Evolutionary conservation across 1,140 invertebrate species (phyloP).

Genomic region (Fopius arisanus): DNA sequence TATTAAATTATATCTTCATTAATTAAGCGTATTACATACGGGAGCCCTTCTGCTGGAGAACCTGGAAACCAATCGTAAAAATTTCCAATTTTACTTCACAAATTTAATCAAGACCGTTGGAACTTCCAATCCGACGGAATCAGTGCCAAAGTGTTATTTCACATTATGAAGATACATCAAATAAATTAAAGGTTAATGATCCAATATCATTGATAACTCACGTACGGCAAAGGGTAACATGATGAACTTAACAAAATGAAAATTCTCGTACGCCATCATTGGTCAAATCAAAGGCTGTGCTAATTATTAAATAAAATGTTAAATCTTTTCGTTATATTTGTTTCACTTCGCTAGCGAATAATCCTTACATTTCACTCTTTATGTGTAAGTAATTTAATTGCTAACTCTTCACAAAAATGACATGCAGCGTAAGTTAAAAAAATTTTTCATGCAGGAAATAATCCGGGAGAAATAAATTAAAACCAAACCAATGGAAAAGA

Average conservation of each 20-base stretch:
- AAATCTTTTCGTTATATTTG: neutral
- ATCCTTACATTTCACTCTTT: neutral
- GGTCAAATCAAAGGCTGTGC: too few species aligned
- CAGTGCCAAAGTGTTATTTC: neutral
- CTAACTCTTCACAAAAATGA: neutral
- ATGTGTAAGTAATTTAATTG: neutral
- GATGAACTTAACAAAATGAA: slow-evolving; percentile 1
- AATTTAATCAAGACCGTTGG: neutral
- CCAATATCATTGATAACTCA: slow-evolving; percentile 3
- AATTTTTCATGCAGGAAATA: slow-evolving; percentile 46
- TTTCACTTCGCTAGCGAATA: neutral
- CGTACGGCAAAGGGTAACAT: neutral
- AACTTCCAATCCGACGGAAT: slow-evolving; percentile 4
- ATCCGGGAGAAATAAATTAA: slow-evolving; percentile 42
- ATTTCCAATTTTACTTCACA: slow-evolving; percentile 4
- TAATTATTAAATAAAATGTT: neutral
- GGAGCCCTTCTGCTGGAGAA: slow-evolving; percentile 86
- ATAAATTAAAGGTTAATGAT: neutral
- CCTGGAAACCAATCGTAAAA: slow-evolving; percentile 57
- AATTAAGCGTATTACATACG: slow-evolving; percentile 75
- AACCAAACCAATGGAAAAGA: slow-evolving; percentile 58
- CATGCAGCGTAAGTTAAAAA: slow-evolving; percentile 35
- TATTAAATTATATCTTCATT: slow-evolving; percentile 43
- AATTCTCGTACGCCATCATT: too few species aligned
- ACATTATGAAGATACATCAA: neutral